Percentiles rank a stretch among this genome's conserved stretches.
phyloP scores from a whole-genome alignment of 2,888 invertebrate species.

The Drosophila peninsularis region DNA sequence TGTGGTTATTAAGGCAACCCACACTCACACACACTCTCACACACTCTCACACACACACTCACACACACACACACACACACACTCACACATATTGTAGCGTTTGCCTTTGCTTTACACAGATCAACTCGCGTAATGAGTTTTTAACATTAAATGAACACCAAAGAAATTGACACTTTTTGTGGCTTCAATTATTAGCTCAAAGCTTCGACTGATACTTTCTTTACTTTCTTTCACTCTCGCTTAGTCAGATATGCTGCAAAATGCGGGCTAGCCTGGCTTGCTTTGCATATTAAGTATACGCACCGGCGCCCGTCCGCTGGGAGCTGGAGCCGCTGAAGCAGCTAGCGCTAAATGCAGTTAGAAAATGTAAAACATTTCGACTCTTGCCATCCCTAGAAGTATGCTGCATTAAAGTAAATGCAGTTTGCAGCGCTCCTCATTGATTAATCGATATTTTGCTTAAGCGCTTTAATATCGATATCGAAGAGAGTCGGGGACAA shows the following conservation, averaged over 20 bases:
- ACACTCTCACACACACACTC: slow-evolving; percentile 15
- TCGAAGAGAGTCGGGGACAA: no score
- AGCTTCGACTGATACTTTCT: background rate
- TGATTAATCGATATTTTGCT: background rate
- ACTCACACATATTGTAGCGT: background rate
- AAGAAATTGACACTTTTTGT: slow-evolving; percentile 10
- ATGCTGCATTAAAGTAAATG: background rate
- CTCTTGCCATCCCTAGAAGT: slow-evolving; percentile 4
- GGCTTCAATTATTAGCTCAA: slow-evolving; percentile 3
- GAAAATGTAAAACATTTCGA: no score
- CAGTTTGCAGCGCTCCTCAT: background rate
- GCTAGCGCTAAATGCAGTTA: no score
- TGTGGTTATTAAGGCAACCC: slow-evolving; percentile 64
- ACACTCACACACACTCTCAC: slow-evolving; percentile 13
- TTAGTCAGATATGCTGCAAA: background rate
- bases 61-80: slow-evolving; percentile 3
- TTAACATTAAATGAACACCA: slow-evolving; percentile 70
- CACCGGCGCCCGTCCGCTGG: no score
- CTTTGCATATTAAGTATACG: no score
- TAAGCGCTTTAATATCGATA: no score
- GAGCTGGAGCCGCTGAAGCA: no score
- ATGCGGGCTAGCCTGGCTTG: background rate
- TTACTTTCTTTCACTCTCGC: no score
- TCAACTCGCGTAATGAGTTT: slow-evolving; percentile 67
- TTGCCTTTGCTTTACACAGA: slow-evolving; percentile 15